phyloP scores from a whole-genome alignment of 1,140 invertebrate genomes.

The Calliopsis andreniformis region DNA sequence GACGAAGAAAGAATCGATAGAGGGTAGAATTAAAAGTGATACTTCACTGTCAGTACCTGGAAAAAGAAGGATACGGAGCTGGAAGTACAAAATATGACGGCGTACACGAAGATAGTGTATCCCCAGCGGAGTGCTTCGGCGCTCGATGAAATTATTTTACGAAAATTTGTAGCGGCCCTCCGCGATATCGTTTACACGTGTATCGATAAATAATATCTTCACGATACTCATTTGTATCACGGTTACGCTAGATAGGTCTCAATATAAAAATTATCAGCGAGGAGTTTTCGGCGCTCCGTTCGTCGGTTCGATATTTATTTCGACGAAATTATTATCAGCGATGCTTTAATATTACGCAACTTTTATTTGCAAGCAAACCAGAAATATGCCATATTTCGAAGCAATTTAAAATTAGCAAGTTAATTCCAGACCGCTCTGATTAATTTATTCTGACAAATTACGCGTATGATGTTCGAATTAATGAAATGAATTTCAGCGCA shows the following conservation, averaged over 20 bases:
- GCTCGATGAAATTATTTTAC: slow-evolving; percentile 24
- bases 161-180: background rate
- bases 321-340: no score
- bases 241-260: no score
- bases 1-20: background rate
- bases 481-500: background rate
- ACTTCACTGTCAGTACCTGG: slow-evolving; percentile 33
- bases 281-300: no score
- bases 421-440: background rate
- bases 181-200: slow-evolving; percentile 1
- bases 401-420: slow-evolving; percentile 11
- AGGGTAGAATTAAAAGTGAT: slow-evolving; percentile 27
- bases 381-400: slow-evolving; percentile 21
- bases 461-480: background rate
- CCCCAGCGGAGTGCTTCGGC: background rate
- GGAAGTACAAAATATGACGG: slow-evolving; percentile 18
- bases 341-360: background rate
- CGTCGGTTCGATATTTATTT: no score
- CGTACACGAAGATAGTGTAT: slow-evolving; percentile 1
- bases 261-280: no score
- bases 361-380: slow-evolving; percentile 11
- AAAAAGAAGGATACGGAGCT: background rate
- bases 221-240: background rate
- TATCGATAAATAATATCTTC: slow-evolving; percentile 32
- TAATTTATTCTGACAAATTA: slow-evolving; percentile 1